A percentile compares a stretch with the other conserved stretches of the same genome.
Evolutionary conservation across 2,113 vertebrate species (phyloP).

Genomic region (Serinus canaria): DNA sequence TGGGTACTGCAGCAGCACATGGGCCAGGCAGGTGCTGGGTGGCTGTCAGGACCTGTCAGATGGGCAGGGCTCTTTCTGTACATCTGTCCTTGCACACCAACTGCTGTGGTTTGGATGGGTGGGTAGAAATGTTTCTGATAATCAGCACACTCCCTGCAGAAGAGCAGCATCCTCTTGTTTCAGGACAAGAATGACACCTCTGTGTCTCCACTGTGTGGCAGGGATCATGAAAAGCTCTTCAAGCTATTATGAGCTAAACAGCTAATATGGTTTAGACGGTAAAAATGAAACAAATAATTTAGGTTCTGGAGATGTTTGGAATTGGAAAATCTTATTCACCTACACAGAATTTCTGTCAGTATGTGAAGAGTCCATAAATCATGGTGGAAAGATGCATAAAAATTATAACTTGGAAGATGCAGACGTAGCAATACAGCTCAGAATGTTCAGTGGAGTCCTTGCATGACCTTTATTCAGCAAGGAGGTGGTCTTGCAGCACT

Average conservation of each 20-base stretch:
- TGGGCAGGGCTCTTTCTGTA: background rate
- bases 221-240: background rate
- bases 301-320: background rate
- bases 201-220: background rate
- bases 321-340: background rate
- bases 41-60: background rate
- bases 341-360: background rate
- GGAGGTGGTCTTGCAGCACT: constrained; percentile 20
- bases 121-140: background rate
- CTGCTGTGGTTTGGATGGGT: rapidly evolving
- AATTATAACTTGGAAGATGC: background rate
- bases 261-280: background rate
- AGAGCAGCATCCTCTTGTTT: background rate
- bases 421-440: background rate
- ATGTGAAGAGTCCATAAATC: background rate
- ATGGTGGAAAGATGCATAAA: background rate
- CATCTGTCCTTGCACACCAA: rapidly evolving
- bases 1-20: background rate
- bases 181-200: background rate
- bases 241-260: background rate
- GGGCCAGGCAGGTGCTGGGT: rapidly evolving
- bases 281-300: background rate
- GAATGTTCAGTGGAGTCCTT: background rate
- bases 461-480: background rate
- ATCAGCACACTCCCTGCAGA: background rate